These are phyloP conservation scores for Oasisia sp. DNA, from an alignment of 2,888 invertebrate species.

Conservation along the genomic window DNA sequence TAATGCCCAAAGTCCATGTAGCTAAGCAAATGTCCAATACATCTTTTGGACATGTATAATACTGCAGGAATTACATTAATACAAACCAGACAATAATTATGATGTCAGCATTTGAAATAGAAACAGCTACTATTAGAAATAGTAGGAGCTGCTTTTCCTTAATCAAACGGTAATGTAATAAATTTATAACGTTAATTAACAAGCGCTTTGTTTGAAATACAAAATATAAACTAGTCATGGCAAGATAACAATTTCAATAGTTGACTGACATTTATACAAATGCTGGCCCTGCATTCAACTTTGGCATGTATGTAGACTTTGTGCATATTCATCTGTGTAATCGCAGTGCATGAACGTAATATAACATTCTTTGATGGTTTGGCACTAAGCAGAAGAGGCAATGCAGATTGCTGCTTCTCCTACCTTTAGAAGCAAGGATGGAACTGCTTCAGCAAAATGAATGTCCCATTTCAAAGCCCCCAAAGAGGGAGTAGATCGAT, in stretches of 20 bases:
- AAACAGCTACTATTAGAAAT: background rate
- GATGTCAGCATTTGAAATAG: background rate
- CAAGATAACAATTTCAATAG: slow-evolving; percentile 8
- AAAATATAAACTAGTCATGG: slow-evolving; percentile 12
- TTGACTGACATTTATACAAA: background rate
- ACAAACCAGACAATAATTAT: background rate
- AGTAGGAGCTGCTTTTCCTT: background rate
- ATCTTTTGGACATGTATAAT: background rate
- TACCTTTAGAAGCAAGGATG: background rate
- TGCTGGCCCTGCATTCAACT: background rate
- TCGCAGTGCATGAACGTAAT: background rate
- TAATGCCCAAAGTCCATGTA: background rate
- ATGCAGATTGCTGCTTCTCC: background rate
- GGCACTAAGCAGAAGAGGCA: background rate
- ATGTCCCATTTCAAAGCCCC: background rate
- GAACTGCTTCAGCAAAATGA: background rate
- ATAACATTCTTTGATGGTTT: background rate
- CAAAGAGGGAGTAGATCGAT: background rate
- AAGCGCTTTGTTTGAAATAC: background rate
- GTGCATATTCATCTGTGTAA: background rate
- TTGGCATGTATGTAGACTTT: background rate
- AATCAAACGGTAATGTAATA: background rate
- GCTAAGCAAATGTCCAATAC: background rate
- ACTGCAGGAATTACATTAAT: background rate
- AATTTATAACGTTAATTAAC: background rate